A percentile compares a stretch with the other conserved stretches of the same genome.
phyloP scores from a whole-genome alignment of 1,140 invertebrate genomes.

The Heterodera schachtii region DNA sequence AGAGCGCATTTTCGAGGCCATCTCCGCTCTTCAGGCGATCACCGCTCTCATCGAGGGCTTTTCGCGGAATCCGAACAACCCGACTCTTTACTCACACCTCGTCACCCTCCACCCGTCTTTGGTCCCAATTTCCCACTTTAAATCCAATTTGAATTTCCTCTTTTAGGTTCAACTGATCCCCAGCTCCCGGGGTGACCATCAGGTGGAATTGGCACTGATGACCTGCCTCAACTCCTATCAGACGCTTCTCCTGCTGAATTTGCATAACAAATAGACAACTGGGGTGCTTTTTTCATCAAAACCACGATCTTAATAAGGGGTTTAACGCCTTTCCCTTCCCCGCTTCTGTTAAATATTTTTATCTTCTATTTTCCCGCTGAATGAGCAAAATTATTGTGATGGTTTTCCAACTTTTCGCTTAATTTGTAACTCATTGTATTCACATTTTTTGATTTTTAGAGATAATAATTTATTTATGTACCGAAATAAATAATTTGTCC shows the following conservation, averaged over 20 bases:
- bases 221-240: slow-evolving; percentile 56
- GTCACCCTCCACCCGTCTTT: slow-evolving; percentile 53
- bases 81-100: slow-evolving; percentile 54
- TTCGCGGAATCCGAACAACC: slow-evolving; percentile 38
- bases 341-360: background rate
- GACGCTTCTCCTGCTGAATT: slow-evolving; percentile 50
- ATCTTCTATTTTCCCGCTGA: background rate
- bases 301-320: background rate
- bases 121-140: slow-evolving; percentile 23
- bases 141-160: background rate
- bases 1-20: slow-evolving; percentile 58
- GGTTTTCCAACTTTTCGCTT: background rate
- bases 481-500: too few species aligned
- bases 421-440: slow-evolving; percentile 1
- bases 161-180: slow-evolving; percentile 51
- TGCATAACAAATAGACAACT: slow-evolving; percentile 36
- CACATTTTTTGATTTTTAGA: background rate
- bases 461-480: too few species aligned
- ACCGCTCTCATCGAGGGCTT: slow-evolving; percentile 57
- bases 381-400: slow-evolving; percentile 16
- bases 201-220: slow-evolving; percentile 53
- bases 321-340: background rate
- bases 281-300: background rate
- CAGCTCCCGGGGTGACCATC: slow-evolving; percentile 52
- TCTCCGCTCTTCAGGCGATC: slow-evolving; percentile 54